A percentile compares a stretch with the other conserved stretches of the same genome.
phyloP scores from a whole-genome alignment of 2,113 vertebrate genomes.

The Andinoacara biseriatus region DNA sequence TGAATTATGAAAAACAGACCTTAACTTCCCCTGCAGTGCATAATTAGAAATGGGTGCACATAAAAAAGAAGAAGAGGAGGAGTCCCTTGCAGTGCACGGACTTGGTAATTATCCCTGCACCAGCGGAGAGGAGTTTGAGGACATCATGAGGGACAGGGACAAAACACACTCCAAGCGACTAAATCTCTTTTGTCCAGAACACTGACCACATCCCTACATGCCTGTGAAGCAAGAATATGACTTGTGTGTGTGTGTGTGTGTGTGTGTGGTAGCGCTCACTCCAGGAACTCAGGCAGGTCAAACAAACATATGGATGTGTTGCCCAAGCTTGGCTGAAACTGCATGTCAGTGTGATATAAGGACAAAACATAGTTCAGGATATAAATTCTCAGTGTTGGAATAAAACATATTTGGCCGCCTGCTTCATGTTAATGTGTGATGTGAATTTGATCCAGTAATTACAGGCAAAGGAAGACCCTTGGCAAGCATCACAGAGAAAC shows the following conservation, averaged over 20 bases:
- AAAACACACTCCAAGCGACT: slow-evolving; percentile 27
- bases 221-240: not conserved
- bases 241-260: not conserved
- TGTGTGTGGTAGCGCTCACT: slow-evolving; percentile 18
- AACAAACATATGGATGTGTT: slow-evolving; percentile 41
- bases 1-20: slow-evolving; percentile 64
- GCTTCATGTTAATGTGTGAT: slow-evolving; percentile 66
- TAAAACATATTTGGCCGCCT: slow-evolving; percentile 47
- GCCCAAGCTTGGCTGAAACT: slow-evolving; percentile 5
- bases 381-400: slow-evolving; percentile 45
- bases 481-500: slow-evolving; percentile 50
- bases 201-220: not conserved
- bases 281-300: slow-evolving; percentile 39
- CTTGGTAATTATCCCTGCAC: slow-evolving; percentile 44
- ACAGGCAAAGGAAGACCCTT: slow-evolving; percentile 52
- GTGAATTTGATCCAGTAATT: slow-evolving; percentile 67
- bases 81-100: slow-evolving; percentile 9
- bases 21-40: slow-evolving; percentile 46
- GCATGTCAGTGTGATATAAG: slow-evolving; percentile 25
- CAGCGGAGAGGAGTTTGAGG: slow-evolving; percentile 23
- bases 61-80: slow-evolving; percentile 19
- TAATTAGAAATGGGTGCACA: slow-evolving; percentile 58
- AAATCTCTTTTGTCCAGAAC: not conserved
- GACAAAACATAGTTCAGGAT: slow-evolving; percentile 44
- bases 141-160: slow-evolving; percentile 27